Evolutionary conservation across 2,797 vertebrate species (phyloP).

Genomic region (Periparus ater): DNA sequence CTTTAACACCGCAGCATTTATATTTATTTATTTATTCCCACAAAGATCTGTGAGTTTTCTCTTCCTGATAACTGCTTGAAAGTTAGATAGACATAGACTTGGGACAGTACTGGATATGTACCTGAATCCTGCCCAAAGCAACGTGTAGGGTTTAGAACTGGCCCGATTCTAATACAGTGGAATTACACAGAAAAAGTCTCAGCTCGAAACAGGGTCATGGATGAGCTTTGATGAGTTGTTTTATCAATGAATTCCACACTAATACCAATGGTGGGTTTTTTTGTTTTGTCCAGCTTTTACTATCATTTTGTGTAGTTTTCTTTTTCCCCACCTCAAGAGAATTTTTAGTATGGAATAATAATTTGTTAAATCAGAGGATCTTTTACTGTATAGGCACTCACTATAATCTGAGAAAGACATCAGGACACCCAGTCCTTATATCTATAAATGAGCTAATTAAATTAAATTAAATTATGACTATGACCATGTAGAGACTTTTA

Average conservation of each 20-base stretch:
- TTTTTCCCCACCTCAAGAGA: neutral
- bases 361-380: neutral
- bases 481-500: neutral
- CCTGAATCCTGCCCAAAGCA: neutral
- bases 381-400: neutral
- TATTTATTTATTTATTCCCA: neutral
- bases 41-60: neutral
- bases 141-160: neutral
- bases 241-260: neutral
- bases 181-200: neutral
- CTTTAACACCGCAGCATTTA: neutral
- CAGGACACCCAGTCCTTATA: neutral
- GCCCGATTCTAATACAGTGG: neutral
- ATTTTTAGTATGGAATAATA: neutral
- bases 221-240: neutral
- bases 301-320: neutral
- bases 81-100: neutral
- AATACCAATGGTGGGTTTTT: neutral
- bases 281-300: neutral
- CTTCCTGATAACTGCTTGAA: neutral
- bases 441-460: neutral
- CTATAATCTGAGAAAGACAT: neutral
- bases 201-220: neutral
- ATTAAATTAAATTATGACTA: neutral
- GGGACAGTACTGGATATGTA: neutral